Evolutionary conservation across 1,140 invertebrate species (phyloP), one percentile per base, ranked within the genome.

Genomic region (Psix sp.): DNA sequence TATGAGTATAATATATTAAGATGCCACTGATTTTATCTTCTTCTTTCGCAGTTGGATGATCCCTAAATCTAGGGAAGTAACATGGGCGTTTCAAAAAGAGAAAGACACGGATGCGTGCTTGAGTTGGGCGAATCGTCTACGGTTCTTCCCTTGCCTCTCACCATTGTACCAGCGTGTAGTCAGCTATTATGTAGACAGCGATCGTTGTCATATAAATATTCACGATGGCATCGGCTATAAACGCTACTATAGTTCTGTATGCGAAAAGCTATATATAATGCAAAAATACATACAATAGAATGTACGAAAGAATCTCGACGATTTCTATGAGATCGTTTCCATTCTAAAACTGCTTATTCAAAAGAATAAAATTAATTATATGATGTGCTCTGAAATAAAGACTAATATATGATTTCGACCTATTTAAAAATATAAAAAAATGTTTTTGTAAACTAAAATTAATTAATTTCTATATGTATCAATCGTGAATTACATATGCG

Each of bases 151-250:
- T 38, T 31, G 42, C 67, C 72, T 66, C 77, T 77, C 80, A 72
- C 82, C 76, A 77, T 76, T 77, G 56, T 77, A 70, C 62, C 56
- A 67, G 35, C 56, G 74, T 49, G 71, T 74, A 79, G 77, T 72
- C 76, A 65, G 76, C 80, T 81, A 85, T 85, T 85, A 85, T 82
- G 82, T 80, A 80, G 82, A 84, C 80, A 79, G 82, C 83, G 83
- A 85, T 83, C 80, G 80, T 80, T 75, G 74, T 65, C 71, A 79
- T 83, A 85, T 86, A 86, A 86, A 86, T 86, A 86, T 86, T 86
- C 85, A 84, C 80, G 79, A 82, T 77, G 79, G 77, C 78, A 71
- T 80, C 79, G 79, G 76, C 76, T 78, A 80, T 86, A 85, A 86
- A 86, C 80, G 84, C 83, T 85, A 84, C 84, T 72, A n/a, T 29